These are phyloP conservation scores for Xestobium rufovillosum DNA, from an alignment of 2,888 invertebrate genomes.

Conservation along the genomic window DNA sequence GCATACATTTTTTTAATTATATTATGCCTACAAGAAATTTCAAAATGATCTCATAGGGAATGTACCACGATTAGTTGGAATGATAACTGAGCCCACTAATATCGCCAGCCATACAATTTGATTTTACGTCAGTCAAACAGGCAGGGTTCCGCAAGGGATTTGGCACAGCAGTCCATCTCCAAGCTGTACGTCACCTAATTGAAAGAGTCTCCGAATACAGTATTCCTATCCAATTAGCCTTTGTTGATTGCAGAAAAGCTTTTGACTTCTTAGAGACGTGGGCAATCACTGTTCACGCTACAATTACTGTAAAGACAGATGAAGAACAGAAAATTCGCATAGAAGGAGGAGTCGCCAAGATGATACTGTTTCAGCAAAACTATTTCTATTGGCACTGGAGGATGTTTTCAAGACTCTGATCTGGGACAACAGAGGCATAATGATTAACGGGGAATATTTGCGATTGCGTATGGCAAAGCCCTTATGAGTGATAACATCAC, in stretches of 20 bases:
- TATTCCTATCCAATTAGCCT: slow-evolving; percentile 19
- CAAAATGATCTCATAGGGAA: no score
- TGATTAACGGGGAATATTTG: slow-evolving; percentile 7
- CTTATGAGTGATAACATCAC: slow-evolving; percentile 3
- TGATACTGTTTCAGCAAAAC: slow-evolving; percentile 6
- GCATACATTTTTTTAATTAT: no score
- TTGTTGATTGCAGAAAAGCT: slow-evolving; percentile 20
- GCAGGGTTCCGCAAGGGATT: slow-evolving; percentile 17
- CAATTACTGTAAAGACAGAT: no score
- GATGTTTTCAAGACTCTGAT: slow-evolving; percentile 6
- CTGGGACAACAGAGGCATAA: slow-evolving; percentile 7
- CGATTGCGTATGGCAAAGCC: slow-evolving; percentile 7
- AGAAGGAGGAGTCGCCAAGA: no score
- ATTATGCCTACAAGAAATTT: no score
- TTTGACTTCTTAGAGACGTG: slow-evolving; percentile 20
- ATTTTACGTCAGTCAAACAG: slow-evolving; percentile 17
- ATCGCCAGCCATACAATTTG: no score
- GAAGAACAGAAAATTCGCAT: no score
- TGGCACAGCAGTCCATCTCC: slow-evolving; percentile 16
- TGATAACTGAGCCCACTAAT: no score
- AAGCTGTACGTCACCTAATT: slow-evolving; percentile 15
- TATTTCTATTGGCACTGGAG: slow-evolving; percentile 7
- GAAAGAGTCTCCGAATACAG: slow-evolving; percentile 17
- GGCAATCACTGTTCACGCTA: slow-evolving; percentile 16
- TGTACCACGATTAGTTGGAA: no score